Base-by-base conservation (phyloP, 1,140 invertebrate species). In the Uloborus diversus region DNA sequence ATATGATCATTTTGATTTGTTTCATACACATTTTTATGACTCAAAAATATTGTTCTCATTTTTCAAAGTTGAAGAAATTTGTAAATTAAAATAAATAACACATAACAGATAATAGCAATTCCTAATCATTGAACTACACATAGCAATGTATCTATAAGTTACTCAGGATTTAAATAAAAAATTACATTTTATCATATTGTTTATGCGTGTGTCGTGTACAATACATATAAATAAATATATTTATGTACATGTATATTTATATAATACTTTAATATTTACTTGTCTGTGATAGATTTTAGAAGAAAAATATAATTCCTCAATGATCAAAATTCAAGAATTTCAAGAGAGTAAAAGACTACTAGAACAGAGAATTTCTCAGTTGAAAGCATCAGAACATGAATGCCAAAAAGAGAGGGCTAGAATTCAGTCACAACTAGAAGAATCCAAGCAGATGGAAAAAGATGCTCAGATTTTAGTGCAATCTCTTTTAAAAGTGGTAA, bases 401-500 rank as follows among this genome's bases (percentile, higher is more conserved):
- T 5, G 49, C 3, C 14, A 20, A 32, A 17, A 64, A 64, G 71
- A 75, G 14, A 75, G 64, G 27, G 33, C 5, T 32, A n/a, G 53
- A 14, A n/a, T 79, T 47, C 37, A 25, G 9, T 20, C 23, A 17
- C 75, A 79, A 42, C 11, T 53, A 25, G 62, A 79, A 32, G 75
- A 68, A 47, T 30, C 35, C 14, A 57, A 68, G 4, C 33, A 47
- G 5, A 32, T 47, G 27, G 75, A 79, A 30, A n/a, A 57, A 14
- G 75, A 68, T 3, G 23, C 47, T 56, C 51, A 68, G 49, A 59
- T 30, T 30, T 32, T 79, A n/a, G 49, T 68, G 14, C 9, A 35
- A 20, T 66, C 62, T 2, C 64, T 79, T 32, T 28, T 79, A 7
- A 57, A 79, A 79, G 33, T 79, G 32, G 75, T 79, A 68, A 37